Base-by-base conservation (phyloP, 1,140 invertebrate species). In the Procambarus clarkii region DNA sequence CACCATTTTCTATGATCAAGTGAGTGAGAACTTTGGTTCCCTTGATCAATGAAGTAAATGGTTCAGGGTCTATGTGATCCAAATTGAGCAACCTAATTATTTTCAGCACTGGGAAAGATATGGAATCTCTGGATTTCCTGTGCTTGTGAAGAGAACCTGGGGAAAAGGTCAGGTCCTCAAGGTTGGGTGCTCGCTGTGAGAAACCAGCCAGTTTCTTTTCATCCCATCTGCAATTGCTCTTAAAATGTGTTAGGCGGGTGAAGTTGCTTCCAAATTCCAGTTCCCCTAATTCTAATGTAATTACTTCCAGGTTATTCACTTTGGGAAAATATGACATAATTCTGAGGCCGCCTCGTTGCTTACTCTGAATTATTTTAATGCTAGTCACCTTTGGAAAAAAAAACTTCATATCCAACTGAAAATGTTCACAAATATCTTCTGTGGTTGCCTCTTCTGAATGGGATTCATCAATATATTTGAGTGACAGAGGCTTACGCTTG, bases 91-190 rank as follows among this genome's bases (percentile, higher is more conserved):
- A 50, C 48, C 15, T 80, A 11, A 80, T 80, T 8, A 48, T 8
- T n/a, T 44, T 80, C 45, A 80, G n/a, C 1, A 46, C 78, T 48
- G 78, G 78, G 46, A 80, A 80, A 50, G 78, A 80, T 4, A 80
- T 80, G 46, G 18, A 2, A n/a, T 50, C 48, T n/a, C 48, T 48
- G 2, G 48, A 46, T 45, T 80, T 80, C 78, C 44, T 80, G 46
- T 80, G 78, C 18, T 44, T 45, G 15, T 24, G 48, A 21, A 80
- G 48, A 11, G 48, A 80, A n/a, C 78, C 78, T 21, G 78, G 50
- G n/a, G 44, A 44, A 44, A 45, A 50, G 21, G 44, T 8, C 48
- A 45, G 44, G 18, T 13, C 2, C 21, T 44, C 9, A 21, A 64
- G 60, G 60, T 64, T 64, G 13, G 60, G 60, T 64, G 60, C 60